Evolutionary conservation across 1,140 invertebrate species (phyloP), one percentile per base, ranked within the genome.

Genomic region (Whitmania pigra): DNA sequence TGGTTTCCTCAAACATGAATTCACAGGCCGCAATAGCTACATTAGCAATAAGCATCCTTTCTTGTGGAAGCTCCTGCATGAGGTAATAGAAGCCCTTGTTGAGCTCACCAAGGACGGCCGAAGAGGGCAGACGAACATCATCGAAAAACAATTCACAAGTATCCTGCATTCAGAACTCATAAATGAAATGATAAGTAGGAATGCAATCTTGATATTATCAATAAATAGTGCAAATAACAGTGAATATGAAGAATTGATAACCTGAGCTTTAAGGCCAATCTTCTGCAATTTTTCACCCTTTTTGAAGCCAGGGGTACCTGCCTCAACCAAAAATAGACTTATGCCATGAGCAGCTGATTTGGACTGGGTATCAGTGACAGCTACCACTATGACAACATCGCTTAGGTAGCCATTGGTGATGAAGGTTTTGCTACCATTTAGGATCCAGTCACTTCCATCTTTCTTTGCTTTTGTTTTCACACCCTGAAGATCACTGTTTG

Each of bases 121-220:
- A 78, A 27, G 76, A 74, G 9, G 84, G 84, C 17, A 85, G 76
- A 0, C 83, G 79, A 1, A 84, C 82, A 79, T 84, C 83, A 72
- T 85, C 84, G 76, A 85, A 84, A 74, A 85, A 85, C 31, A 85
- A 76, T 73, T 84, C 83, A 20, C 83, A 79, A n/a, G 83, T 84
- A 73, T 85, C 84, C 82, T 85, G 74, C 27, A 74, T 77, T 72
- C 43, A 49, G 15, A 49, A 11, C 13, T 49, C 5, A 17, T 49
- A 49, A 3, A 49, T 11, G 43, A 49, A 49, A 7, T 49, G 13
- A 15, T 13, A 49, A 11, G 13, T 49, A 49, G 43, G 31, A 36
- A 36, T 36, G 31, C 2, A 2, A 36, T 36, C 31, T 36, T 36
- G 31, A 49, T 49, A 17, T 11, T 49, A 11, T 1, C 2, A 49